Evolutionary conservation across 1,140 invertebrate species (phyloP), one percentile per base, ranked within the genome.

Genomic region (Zaprionus camerounensis): DNA sequence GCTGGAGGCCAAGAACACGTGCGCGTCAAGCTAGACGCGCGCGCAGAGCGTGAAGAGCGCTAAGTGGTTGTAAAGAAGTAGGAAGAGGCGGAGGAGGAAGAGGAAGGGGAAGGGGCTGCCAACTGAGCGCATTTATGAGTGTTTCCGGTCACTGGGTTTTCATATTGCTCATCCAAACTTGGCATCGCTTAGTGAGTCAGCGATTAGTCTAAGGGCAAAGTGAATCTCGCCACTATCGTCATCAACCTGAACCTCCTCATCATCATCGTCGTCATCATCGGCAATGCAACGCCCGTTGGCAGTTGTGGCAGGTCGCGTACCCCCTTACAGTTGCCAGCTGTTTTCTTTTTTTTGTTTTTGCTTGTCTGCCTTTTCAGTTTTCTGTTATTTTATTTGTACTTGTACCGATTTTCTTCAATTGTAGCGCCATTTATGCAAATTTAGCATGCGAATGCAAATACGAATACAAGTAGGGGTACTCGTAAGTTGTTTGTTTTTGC

Each of bases 401-500:
- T 84, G 85, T 77, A 90, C 72, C 85, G 85, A 90, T 90, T 90
- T 90, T 90, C 85, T 71, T 77, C 85, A 90, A 90, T 90, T 90
- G 85, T 90, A 90, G 85, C 85, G 76, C 84, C 71, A 71, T 90
- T 90, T 90, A 90, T 90, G 85, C 86, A 85, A 90, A 90, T 91
- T 90, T 90, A 66, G 71, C 78, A 74, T 81, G 70, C 78, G 81
- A 76, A 81, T 82, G 31, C 80, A 53, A 58, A 53, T 64, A 53
- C 62, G 24, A 44, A 17, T 44, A 24, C 68, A 31, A 72, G 49
- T 72, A 57, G 55, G 55, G 36, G 34, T 58, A 61, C 72, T 67
- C 62, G 70, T 85, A 53, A 67, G 57, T 66, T 88, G 82, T 84
- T 81, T 81, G 85, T 88, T 88, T 85, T 76, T 80, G 84, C 71